A percentile compares a stretch with the other conserved stretches of the same genome.
These are phyloP conservation scores for Platalea minor DNA, from an alignment of 2,797 vertebrate species.

Conservation along the genomic window DNA sequence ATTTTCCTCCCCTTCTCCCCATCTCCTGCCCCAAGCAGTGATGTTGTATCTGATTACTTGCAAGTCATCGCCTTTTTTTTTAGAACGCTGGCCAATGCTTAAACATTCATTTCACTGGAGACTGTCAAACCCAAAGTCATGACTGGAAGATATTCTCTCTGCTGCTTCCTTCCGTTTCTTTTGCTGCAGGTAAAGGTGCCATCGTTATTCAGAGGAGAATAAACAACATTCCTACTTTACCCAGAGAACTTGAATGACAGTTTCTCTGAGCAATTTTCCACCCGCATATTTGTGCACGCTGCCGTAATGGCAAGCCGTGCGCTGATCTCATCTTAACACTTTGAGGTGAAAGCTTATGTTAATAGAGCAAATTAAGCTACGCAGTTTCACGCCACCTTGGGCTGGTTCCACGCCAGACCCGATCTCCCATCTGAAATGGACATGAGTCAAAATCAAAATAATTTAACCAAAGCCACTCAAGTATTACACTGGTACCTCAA, in stretches of 20 bases:
- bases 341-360: background rate
- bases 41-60: background rate
- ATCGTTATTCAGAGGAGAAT: background rate
- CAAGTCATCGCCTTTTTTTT: background rate
- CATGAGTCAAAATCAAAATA: background rate
- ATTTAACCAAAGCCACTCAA: background rate
- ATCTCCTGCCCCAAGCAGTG: fast-evolving
- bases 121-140: background rate
- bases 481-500: background rate
- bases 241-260: background rate
- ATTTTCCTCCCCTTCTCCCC: background rate
- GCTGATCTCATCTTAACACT: background rate
- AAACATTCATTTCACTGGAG: background rate
- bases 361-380: background rate
- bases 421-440: background rate
- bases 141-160: background rate
- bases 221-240: background rate
- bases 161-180: background rate
- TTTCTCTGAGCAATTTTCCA: background rate
- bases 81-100: background rate
- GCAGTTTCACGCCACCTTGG: background rate
- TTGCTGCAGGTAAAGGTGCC: background rate
- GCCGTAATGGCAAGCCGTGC: background rate
- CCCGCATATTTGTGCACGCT: background rate
- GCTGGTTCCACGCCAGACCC: background rate